Evolutionary conservation across 2,888 invertebrate genomes (phyloP), one percentile per base, ranked within the genome.

Genomic region (Acronicta leporina): DNA sequence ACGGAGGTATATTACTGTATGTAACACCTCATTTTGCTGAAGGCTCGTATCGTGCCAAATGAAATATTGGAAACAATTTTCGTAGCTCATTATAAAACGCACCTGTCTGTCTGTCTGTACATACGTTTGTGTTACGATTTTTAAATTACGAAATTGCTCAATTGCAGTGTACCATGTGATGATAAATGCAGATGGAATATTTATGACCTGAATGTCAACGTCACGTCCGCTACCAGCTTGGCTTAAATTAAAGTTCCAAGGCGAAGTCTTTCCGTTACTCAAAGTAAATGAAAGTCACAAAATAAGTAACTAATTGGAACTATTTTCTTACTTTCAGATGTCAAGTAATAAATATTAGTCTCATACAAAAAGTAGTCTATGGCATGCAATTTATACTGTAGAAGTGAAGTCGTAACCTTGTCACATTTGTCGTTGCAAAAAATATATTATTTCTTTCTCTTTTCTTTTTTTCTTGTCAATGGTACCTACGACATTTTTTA

Each of bases 11-110:
- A 52, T 71, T 38, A 60, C 65, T 63, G 62, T 62, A 68, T 64
- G 56, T 72, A 80, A 73, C 77, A 79, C 79, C 73, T 81, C 69
- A 72, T 80, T 80, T 79, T 57, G 64, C 66, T 42, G 56, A 54
- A 52, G 61, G 49, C 35, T 57, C 33, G 7, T 50, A 50, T 73
- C 57, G 49, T 58, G 53, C 53, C 47, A 55, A 73, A 73, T 67
- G 70, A 77, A 76, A 66, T 53, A 69, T 59, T 40, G 57, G 38
- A 52, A 66, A 58, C 60, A 76, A 63, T 69, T 75, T 68, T 69
- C 46, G 57, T 57, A 53, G 57, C 57, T 75, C 63, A 66, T 73
- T 73, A 67, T 53, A 66, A 64, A 77, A 14, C 58, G 67, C 75
- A 75, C 64, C 77, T 77, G 77, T 57, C 49, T 45, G 25, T 10